phyloP scores from a whole-genome alignment of 2,113 vertebrate genomes.

The Ciconia stormi region DNA sequence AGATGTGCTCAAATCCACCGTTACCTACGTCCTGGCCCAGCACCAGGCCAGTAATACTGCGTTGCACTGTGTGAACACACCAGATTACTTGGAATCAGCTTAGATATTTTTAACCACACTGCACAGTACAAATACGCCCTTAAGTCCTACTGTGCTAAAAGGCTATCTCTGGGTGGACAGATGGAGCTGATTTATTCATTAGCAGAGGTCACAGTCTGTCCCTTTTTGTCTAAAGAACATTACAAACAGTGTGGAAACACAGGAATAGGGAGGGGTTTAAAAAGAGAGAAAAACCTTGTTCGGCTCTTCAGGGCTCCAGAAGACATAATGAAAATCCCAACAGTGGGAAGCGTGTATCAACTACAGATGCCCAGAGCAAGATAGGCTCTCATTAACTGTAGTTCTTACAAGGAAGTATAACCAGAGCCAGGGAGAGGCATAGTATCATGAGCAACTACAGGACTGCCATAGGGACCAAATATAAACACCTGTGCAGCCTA shows the following conservation, averaged over 20 bases:
- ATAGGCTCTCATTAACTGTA: background rate
- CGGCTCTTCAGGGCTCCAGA: background rate
- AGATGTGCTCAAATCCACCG: background rate
- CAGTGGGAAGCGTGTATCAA: background rate
- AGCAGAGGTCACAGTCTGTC: background rate
- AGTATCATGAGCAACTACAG: background rate
- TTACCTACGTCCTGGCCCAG: background rate
- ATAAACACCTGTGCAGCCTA: background rate
- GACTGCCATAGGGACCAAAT: background rate
- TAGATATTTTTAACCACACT: background rate
- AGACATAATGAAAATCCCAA: background rate
- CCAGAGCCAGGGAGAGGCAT: background rate
- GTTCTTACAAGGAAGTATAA: background rate
- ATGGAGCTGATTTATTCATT: slow-evolving; percentile 5
- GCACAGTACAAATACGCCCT: background rate
- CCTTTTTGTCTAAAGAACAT: background rate
- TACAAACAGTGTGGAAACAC: background rate
- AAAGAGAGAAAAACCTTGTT: background rate
- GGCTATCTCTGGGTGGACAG: background rate
- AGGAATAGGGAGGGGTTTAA: background rate
- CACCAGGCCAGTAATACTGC: background rate
- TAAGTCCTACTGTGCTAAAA: background rate
- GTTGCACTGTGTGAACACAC: background rate
- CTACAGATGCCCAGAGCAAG: background rate
- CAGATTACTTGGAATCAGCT: background rate